phyloP scores from a whole-genome alignment of 2,113 vertebrate genomes.

The Danionella cerebrum region DNA sequence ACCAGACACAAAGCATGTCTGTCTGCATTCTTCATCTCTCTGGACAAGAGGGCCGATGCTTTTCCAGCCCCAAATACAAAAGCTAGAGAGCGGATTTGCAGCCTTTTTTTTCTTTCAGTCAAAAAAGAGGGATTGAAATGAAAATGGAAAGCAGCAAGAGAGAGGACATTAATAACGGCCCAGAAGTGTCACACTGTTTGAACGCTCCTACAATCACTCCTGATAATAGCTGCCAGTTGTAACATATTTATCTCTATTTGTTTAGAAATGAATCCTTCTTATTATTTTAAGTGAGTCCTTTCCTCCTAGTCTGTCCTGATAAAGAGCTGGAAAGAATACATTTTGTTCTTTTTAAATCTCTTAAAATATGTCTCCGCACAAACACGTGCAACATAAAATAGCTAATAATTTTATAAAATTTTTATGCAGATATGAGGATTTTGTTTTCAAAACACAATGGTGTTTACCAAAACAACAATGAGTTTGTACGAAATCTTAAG shows the following conservation, averaged over 20 bases:
- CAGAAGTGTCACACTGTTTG: constrained; percentile 14
- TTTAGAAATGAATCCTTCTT: neutral
- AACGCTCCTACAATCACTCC: constrained; percentile 3
- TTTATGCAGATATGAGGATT: too few relatives aligned
- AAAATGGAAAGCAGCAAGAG: neutral
- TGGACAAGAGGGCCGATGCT: constrained; percentile 14
- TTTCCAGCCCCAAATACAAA: neutral
- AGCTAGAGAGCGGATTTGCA: neutral
- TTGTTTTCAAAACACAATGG: too few relatives aligned
- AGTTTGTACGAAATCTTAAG: too few relatives aligned
- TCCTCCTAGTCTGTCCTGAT: neutral
- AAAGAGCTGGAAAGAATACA: neutral
- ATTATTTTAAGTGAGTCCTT: constrained; percentile 4
- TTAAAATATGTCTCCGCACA: neutral
- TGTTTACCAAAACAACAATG: too few relatives aligned
- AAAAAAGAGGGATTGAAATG: neutral
- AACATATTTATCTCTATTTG: constrained; percentile 12
- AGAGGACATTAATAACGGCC: constrained; percentile 5
- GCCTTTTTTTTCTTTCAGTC: neutral
- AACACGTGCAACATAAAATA: too few relatives aligned
- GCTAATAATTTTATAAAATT: too few relatives aligned
- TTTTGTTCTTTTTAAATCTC: neutral
- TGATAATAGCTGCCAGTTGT: constrained; percentile 1
- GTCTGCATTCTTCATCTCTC: neutral
- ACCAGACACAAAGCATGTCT: constrained; percentile 1